A percentile compares a stretch with the other conserved stretches of the same genome.
These are phyloP conservation scores for Enteromius treurensis DNA, from an alignment of 2,797 vertebrate species.

Conservation along the genomic window DNA sequence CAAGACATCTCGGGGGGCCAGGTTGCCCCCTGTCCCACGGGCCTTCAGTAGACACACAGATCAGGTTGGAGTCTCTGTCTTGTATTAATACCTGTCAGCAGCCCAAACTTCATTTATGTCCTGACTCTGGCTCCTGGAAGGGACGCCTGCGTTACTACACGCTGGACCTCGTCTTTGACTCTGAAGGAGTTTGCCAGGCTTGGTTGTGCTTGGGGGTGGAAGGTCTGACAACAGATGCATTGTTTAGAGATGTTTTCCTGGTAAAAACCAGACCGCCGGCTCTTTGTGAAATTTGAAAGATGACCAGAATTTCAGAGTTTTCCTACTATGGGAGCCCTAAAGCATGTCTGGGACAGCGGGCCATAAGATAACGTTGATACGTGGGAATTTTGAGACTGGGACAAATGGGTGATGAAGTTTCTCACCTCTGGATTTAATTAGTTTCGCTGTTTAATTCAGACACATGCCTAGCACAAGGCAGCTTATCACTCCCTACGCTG, in stretches of 20 bases:
- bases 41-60: conserved; percentile 55
- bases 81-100: conserved; percentile 57
- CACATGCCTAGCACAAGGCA: conserved; percentile 3
- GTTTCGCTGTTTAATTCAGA: conserved; percentile 15
- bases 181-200: neutral
- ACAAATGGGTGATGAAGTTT: conserved; percentile 34
- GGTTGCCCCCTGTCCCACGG: conserved; percentile 2
- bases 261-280: neutral
- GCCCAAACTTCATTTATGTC: conserved; percentile 32
- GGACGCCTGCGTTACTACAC: neutral
- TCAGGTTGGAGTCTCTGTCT: conserved; percentile 50
- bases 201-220: neutral
- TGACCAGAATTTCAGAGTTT: neutral
- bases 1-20: conserved; percentile 17
- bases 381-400: neutral
- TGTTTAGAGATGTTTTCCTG: conserved; percentile 29
- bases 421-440: conserved; percentile 45
- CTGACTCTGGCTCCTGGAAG: conserved; percentile 20
- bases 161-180: neutral
- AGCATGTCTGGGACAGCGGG: neutral
- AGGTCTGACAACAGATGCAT: conserved; percentile 31
- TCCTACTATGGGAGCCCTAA: neutral
- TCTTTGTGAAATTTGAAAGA: conserved; percentile 42
- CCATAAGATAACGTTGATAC: neutral
- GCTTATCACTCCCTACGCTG: conserved; percentile 18